These are phyloP conservation scores for Scolanthus callimorphus DNA, from an alignment of 92 coral and sea anemone genomes.

Conservation along the genomic window DNA sequence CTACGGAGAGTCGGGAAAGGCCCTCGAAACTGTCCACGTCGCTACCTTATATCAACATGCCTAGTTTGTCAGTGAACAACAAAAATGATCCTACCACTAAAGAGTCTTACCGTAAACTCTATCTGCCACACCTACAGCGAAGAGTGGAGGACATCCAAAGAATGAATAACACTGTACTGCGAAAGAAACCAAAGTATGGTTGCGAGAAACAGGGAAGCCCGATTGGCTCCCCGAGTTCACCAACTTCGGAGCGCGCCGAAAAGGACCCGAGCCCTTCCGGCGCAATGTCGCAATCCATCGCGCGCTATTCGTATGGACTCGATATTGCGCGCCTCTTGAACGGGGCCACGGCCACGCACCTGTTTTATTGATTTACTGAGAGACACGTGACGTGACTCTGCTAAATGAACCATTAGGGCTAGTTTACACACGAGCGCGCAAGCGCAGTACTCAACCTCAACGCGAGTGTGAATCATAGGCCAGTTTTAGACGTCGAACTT, in stretches of 20 bases:
- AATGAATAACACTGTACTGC: slow-evolving; percentile 31
- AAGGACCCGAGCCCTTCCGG: slow-evolving; percentile 9
- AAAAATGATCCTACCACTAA: slow-evolving; percentile 2
- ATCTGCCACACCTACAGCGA: slow-evolving; percentile 48
- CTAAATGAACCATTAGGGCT: no score
- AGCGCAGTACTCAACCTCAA: no score
- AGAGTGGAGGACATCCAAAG: slow-evolving; percentile 29
- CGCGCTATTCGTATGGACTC: slow-evolving; percentile 31
- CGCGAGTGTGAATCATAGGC: no score
- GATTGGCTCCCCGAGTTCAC: neutral
- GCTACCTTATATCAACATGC: slow-evolving; percentile 15
- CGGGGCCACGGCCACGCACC: slow-evolving; percentile 5
- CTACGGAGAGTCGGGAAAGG: neutral
- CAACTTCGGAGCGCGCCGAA: neutral
- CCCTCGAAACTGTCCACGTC: slow-evolving; percentile 12
- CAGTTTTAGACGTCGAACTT: no score
- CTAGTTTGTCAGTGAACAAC: slow-evolving; percentile 8
- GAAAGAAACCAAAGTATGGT: slow-evolving; percentile 37
- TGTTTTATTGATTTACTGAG: slow-evolving; percentile 13
- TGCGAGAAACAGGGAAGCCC: slow-evolving; percentile 2
- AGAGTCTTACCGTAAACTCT: slow-evolving; percentile 36
- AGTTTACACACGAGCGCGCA: no score
- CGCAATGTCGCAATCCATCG: slow-evolving; percentile 26
- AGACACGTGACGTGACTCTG: no score
- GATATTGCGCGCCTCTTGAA: slow-evolving; percentile 20